Conservation (phyloP, 2,113 vertebrate species). For the Hydrochoerus hydrochaeris region DNA sequence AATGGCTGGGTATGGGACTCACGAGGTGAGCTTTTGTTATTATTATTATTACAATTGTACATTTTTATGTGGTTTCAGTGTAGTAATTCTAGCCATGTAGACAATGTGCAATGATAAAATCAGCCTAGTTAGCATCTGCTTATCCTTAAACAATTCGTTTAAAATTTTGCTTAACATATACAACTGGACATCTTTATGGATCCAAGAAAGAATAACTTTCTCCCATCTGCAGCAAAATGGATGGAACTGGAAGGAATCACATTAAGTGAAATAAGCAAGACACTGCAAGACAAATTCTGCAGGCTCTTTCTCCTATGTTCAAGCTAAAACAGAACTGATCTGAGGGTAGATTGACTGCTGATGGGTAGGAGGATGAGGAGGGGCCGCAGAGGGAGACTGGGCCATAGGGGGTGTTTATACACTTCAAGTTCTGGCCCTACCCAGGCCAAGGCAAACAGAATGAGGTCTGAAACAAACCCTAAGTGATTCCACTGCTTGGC, state of each 20-base stretch:
- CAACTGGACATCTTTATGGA: not conserved
- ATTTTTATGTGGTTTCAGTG: not conserved
- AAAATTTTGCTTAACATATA: not conserved
- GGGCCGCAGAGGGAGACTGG: too few relatives aligned
- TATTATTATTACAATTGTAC: not conserved
- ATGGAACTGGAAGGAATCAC: not conserved
- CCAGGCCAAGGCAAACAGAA: not conserved
- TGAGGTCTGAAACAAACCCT: too few relatives aligned
- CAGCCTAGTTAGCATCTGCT: not conserved
- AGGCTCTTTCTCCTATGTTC: not conserved
- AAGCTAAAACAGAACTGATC: not conserved
- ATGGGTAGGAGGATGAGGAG: not conserved
- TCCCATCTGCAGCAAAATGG: not conserved
- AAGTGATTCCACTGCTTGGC: not conserved
- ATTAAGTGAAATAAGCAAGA: not conserved
- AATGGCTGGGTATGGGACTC: accelerated
- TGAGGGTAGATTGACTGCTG: not conserved
- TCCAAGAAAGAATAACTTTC: not conserved
- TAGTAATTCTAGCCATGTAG: not conserved
- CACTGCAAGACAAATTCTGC: not conserved
- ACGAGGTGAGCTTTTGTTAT: not conserved
- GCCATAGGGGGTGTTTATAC: not conserved
- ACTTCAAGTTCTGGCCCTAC: not conserved
- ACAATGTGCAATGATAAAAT: not conserved
- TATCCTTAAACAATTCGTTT: not conserved